Evolutionary conservation across 2,888 invertebrate genomes (phyloP).

Genomic region (Galerucella nymphaeae): DNA sequence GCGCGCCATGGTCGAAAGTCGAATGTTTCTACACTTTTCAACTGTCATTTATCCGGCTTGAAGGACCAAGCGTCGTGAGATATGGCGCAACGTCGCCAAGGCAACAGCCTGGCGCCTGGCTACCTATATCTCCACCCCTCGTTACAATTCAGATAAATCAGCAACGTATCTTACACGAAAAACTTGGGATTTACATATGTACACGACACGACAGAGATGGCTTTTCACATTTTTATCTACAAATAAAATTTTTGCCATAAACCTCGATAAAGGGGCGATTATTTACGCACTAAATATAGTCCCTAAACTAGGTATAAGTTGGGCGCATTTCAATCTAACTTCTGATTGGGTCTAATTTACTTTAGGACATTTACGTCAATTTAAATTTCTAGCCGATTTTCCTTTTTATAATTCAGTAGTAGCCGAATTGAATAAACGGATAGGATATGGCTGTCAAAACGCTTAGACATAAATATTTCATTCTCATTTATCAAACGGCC

Average conservation of each 20-base stretch:
- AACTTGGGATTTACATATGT: conserved; percentile 58
- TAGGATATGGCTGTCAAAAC: conserved; percentile 32
- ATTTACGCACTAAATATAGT: no score
- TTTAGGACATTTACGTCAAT: no score
- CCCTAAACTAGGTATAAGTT: no score
- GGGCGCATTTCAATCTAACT: no score
- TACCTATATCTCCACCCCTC: conserved; percentile 55
- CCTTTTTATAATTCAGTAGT: background rate
- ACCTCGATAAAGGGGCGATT: background rate
- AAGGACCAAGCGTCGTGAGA: conserved; percentile 44
- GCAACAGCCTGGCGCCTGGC: conserved; percentile 56
- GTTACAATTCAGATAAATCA: conserved; percentile 58
- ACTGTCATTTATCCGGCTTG: conserved; percentile 37
- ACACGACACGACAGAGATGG: conserved; percentile 56
- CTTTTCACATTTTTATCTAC: conserved; percentile 45
- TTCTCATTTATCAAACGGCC: conserved; percentile 9
- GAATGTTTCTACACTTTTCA: conserved; percentile 38
- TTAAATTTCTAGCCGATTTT: background rate
- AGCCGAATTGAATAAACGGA: conserved; percentile 24
- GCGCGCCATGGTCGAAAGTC: conserved; percentile 33
- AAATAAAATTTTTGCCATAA: conserved; percentile 39
- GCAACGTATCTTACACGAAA: conserved; percentile 58
- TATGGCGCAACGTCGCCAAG: conserved; percentile 62
- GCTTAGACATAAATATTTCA: conserved; percentile 15
- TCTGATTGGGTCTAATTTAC: no score